These are phyloP conservation scores for Eutrigla gurnardus DNA, from an alignment of 2,797 vertebrate species.

Conservation along the genomic window DNA sequence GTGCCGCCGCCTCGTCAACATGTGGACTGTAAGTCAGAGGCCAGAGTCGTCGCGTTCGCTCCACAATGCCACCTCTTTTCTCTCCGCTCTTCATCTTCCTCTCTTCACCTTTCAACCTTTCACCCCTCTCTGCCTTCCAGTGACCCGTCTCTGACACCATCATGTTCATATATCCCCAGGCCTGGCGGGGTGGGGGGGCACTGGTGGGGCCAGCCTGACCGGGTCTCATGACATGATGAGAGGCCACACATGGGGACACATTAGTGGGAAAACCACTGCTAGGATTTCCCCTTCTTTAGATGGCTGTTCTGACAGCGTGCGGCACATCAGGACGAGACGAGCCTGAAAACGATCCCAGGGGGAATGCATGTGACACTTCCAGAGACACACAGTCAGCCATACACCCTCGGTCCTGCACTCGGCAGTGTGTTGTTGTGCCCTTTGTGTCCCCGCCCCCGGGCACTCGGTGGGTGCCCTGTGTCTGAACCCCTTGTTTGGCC, in stretches of 20 bases:
- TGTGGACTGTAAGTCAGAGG: conserved; percentile 91
- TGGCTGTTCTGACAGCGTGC: conserved; percentile 37
- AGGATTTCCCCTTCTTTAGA: conserved; percentile 34
- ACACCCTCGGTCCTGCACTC: conserved; percentile 10
- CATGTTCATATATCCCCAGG: conserved; percentile 65
- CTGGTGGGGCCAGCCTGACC: conserved; percentile 49
- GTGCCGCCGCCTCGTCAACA: conserved; percentile 90
- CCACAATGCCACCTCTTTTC: conserved; percentile 72
- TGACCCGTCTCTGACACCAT: conserved; percentile 78
- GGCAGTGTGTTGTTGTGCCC: conserved; percentile 72
- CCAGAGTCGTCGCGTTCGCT: background rate
- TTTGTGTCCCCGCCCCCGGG: conserved; percentile 64
- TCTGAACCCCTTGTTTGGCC: conserved; percentile 68
- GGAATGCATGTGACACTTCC: conserved; percentile 37
- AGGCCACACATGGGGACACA: conserved; percentile 60
- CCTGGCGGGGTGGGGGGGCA: conserved; percentile 48
- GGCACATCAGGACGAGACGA: conserved; percentile 10
- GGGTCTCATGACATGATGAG: conserved; percentile 51
- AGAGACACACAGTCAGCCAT: conserved; percentile 7
- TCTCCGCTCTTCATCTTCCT: conserved; percentile 35
- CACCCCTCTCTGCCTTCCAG: conserved; percentile 1
- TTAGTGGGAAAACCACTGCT: conserved; percentile 26
- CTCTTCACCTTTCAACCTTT: conserved; percentile 61
- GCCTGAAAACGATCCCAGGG: conserved; percentile 36
- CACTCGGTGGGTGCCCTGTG: conserved; percentile 67